Evolutionary conservation across 2,797 vertebrate species (phyloP).

Genomic region (Odontamblyopus rebecca): DNA sequence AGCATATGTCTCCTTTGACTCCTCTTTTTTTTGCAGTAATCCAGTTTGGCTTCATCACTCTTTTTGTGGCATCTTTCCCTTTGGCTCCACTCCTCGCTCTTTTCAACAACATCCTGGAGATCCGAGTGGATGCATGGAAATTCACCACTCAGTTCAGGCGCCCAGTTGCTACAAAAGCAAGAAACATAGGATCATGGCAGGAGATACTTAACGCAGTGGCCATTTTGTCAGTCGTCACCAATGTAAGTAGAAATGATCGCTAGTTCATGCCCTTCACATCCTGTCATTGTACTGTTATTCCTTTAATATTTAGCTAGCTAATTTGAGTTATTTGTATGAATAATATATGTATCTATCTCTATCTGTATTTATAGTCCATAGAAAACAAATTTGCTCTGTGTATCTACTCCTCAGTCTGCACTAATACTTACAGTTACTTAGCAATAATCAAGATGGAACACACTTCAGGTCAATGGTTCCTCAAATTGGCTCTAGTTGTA

Average conservation of each 20-base stretch:
- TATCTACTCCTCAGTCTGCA: too few relatives aligned
- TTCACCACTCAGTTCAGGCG: conserved; percentile 93
- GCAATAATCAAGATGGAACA: too few relatives aligned
- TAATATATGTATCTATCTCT: too few relatives aligned
- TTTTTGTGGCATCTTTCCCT: conserved; percentile 97
- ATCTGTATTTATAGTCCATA: too few relatives aligned
- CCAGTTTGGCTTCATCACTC: conserved; percentile 96
- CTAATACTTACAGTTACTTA: too few relatives aligned
- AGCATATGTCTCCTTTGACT: neutral
- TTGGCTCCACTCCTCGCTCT: conserved; percentile 94
- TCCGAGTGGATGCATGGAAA: conserved; percentile 96
- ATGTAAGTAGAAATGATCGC: conserved; percentile 57
- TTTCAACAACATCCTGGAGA: conserved; percentile 92
- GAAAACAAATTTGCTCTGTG: too few relatives aligned
- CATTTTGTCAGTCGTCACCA: conserved; percentile 92
- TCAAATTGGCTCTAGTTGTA: neutral
- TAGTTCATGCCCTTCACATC: neutral
- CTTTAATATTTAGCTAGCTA: too few relatives aligned
- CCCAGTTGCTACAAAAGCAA: conserved; percentile 89
- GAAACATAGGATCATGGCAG: conserved; percentile 95
- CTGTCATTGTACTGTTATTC: neutral
- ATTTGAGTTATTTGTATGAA: too few relatives aligned
- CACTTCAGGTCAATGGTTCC: neutral
- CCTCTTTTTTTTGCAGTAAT: conserved; percentile 77
- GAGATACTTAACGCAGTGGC: conserved; percentile 92